phyloP scores from a whole-genome alignment of 2,113 vertebrate genomes.

The Etia nguti region DNA sequence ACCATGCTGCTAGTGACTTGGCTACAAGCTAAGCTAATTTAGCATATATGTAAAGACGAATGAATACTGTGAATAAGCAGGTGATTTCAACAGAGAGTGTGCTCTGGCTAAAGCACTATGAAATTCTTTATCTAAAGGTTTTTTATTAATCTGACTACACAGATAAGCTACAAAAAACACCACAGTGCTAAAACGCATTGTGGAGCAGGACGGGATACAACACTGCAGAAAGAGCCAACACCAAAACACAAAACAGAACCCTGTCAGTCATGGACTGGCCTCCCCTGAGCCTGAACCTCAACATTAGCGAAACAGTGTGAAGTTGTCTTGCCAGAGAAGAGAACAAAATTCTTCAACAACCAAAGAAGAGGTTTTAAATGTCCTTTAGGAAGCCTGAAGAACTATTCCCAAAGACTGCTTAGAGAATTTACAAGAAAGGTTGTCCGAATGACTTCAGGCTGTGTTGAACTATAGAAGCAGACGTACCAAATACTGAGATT shows the following conservation, averaged over 20 bases:
- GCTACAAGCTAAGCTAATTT: background rate
- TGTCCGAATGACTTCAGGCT: background rate
- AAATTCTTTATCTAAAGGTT: background rate
- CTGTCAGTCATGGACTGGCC: background rate
- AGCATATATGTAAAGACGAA: background rate
- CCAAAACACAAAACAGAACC: background rate
- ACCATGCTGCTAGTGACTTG: accelerated
- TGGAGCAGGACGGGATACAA: background rate
- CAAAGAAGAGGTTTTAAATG: background rate
- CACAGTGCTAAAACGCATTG: background rate
- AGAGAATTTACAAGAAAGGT: background rate
- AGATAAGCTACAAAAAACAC: background rate
- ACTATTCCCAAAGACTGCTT: background rate
- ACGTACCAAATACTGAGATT: background rate
- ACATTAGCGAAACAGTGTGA: background rate
- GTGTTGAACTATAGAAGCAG: background rate
- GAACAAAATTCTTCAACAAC: background rate
- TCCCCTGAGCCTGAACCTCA: background rate
- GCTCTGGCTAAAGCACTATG: background rate
- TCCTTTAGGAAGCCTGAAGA: background rate
- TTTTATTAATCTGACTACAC: background rate
- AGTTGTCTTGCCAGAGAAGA: background rate
- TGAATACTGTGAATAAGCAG: background rate
- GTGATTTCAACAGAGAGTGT: background rate
- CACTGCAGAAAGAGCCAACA: background rate